Evolutionary conservation across 2,888 invertebrate genomes (phyloP).

Genomic region (Hydriomena furcata): DNA sequence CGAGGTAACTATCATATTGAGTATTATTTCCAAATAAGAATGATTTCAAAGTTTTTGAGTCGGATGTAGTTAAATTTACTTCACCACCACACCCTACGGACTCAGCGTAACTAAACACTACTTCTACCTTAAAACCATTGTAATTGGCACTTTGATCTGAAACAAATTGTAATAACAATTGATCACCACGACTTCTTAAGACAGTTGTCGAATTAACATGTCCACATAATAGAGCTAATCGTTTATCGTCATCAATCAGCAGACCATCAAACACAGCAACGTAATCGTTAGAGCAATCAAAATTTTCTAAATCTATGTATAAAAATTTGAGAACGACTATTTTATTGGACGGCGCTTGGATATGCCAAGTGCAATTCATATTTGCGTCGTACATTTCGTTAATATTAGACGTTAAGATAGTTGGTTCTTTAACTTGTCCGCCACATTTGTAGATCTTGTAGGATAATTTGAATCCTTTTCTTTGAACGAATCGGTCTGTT

Average conservation of each 20-base stretch:
- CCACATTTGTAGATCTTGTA: constrained; percentile 88
- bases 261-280: constrained; percentile 83
- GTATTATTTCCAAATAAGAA: constrained; percentile 60
- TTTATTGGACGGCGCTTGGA: constrained; percentile 87
- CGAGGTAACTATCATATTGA: constrained; percentile 85
- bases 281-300: constrained; percentile 83
- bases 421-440: constrained; percentile 85
- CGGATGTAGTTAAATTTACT: constrained; percentile 77
- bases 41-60: constrained; percentile 62
- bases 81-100: constrained; percentile 87
- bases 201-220: constrained; percentile 79
- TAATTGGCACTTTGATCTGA: constrained; percentile 68
- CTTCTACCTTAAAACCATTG: constrained; percentile 83
- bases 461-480: constrained; percentile 84
- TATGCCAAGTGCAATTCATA: constrained; percentile 89
- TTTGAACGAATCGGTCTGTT: constrained; percentile 81
- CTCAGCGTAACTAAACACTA: constrained; percentile 83
- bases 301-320: constrained; percentile 80
- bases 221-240: constrained; percentile 87
- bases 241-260: constrained; percentile 56
- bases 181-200: constrained; percentile 84
- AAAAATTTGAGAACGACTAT: constrained; percentile 86
- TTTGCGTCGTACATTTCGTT: constrained; percentile 72
- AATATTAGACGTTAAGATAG: constrained; percentile 77
- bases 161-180: constrained; percentile 80